A percentile compares a stretch with the other conserved stretches of the same genome.
Conservation (phyloP, 2,888 invertebrate species). For the Phengaris arion region DNA sequence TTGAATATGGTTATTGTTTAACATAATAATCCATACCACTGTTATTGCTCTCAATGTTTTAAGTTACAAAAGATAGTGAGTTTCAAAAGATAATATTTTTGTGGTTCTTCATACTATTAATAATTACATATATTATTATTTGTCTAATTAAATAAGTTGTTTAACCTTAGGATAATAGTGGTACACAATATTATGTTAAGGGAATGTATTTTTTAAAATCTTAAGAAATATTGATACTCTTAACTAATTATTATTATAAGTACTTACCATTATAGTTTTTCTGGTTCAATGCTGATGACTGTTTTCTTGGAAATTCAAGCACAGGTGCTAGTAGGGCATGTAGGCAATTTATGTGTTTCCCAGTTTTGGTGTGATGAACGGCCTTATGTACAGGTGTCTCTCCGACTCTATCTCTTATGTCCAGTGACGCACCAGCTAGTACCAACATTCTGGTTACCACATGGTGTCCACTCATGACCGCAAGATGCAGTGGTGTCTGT, state of each 20-base stretch:
- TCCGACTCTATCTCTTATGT: slow-evolving; percentile 85
- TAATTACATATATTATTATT: no score
- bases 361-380: slow-evolving; percentile 63
- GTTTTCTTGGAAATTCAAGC: slow-evolving; percentile 58
- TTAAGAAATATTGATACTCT: no score
- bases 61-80: no score
- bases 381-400: slow-evolving; percentile 94
- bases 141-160: no score
- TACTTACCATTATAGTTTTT: slow-evolving; percentile 91
- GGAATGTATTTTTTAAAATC: no score
- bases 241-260: slow-evolving; percentile 5
- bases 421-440: slow-evolving; percentile 86
- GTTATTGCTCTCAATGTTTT: no score
- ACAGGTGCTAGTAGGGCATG: slow-evolving; percentile 86
- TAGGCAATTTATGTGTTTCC: slow-evolving; percentile 84
- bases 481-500: slow-evolving; percentile 92
- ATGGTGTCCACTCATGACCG: slow-evolving; percentile 87
- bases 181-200: no score
- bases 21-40: no score
- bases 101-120: no score
- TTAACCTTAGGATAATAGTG: no score
- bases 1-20: no score
- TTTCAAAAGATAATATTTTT: no score
- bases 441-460: slow-evolving; percentile 87
- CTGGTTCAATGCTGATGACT: slow-evolving; percentile 84